These are phyloP conservation scores for Drosophila buzzatii DNA, from an alignment of 2,888 invertebrate species.

Conservation along the genomic window DNA sequence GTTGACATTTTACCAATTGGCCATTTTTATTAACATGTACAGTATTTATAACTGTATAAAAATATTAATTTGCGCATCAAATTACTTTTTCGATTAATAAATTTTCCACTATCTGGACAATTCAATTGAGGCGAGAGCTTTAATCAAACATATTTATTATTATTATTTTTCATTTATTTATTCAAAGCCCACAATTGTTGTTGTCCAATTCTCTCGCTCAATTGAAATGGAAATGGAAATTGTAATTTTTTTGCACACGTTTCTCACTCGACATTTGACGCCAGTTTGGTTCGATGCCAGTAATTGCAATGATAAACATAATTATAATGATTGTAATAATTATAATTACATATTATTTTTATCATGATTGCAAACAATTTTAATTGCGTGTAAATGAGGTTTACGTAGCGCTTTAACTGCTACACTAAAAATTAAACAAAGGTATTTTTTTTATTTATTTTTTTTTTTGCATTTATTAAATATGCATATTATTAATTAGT, in stretches of 20 bases:
- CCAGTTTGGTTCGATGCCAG: background rate
- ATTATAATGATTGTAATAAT: slow-evolving; percentile 25
- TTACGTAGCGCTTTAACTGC: background rate
- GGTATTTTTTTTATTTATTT: background rate
- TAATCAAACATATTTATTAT: slow-evolving; percentile 6
- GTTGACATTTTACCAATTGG: too few relatives aligned
- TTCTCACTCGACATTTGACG: slow-evolving; percentile 31
- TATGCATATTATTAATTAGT: slow-evolving; percentile 1
- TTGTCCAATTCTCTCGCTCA: background rate
- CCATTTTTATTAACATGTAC: too few relatives aligned
- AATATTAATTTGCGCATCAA: background rate
- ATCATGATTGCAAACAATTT: slow-evolving; percentile 8
- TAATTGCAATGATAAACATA: slow-evolving; percentile 8
- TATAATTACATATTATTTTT: background rate
- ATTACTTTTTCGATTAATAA: slow-evolving; percentile 8
- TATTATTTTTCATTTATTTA: background rate
- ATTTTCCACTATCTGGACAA: slow-evolving; percentile 3
- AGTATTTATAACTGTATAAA: too few relatives aligned
- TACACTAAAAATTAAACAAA: background rate
- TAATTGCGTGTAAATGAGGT: slow-evolving; percentile 10
- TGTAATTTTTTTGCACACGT: background rate
- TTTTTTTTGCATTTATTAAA: background rate
- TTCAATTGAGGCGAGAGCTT: slow-evolving; percentile 5
- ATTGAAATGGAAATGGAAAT: background rate
- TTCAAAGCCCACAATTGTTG: background rate